Base-by-base conservation (phyloP, 2,797 vertebrate genomes). In the Xenentodon cancila region DNA sequence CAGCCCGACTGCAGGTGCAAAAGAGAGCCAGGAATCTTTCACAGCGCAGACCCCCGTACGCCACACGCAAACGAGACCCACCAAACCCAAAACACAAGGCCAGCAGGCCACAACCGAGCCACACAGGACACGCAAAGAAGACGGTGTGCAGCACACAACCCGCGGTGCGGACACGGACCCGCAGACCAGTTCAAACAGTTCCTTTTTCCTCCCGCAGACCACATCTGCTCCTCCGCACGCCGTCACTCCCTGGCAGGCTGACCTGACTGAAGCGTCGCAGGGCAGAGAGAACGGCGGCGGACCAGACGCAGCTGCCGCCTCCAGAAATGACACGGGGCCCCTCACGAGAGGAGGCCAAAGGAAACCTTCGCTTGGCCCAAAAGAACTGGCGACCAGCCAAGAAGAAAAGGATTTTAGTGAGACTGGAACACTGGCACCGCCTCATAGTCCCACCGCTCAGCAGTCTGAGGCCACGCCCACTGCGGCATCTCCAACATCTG, bases 171-270 rank as follows among this genome's bases (percentile, higher is more conserved):
- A 66, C 49, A 57, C 55, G 1, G 59, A 84, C 54, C 65, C 16
- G 47, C 49, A 80, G 60, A 60, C 67, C 44, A 85, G 73, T 84
- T 82, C 86, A 64, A 64, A 53, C 19, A 63, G 59, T 57, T 62
- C 49, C 9, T 55, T 83, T 76, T 47, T 59, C 68, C 76, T 76
- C 60, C 76, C 73, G 49, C 81, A 80, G 61, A 60, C 88, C 69
- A 91, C 88, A 85, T 82, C 88, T 89, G 83, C 53, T 73, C 84
- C 88, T 44, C 63, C 60, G 63, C 47, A 77, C 34, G 48, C 61
- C 59, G 66, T 85, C 71, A 82, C 74, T 57, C 17, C 69, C 52
- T 67, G 75, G 81, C 82, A 88, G 50, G n/a, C 62, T 66, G 83
- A 85, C 45, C 61, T 17, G 60, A 60, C 76, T 51, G 9, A 79